Percentiles rank a stretch among this genome's conserved stretches.
Evolutionary conservation across 92 coral and sea anemone species (phyloP).

Genomic region (Epizoanthus illoricatus): DNA sequence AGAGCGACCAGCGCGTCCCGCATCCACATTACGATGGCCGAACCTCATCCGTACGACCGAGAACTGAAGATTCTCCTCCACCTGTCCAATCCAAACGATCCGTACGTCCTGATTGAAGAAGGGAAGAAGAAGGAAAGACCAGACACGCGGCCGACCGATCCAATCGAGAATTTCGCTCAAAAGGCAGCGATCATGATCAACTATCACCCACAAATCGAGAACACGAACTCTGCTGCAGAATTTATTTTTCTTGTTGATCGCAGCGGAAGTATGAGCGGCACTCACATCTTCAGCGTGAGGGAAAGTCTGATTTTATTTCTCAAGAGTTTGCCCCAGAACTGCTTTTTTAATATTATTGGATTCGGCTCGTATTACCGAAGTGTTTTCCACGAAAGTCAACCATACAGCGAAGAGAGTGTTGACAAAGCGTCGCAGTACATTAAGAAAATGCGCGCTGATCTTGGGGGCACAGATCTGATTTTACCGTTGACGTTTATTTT

Average conservation of each 20-base stretch:
- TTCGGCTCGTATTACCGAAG: constrained; percentile 92
- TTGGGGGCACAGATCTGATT: constrained; percentile 89
- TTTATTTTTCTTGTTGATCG: constrained; percentile 93
- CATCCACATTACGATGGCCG: constrained; percentile 89
- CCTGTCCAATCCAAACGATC: constrained; percentile 83
- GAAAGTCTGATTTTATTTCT: constrained; percentile 82
- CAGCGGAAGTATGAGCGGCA: constrained; percentile 98
- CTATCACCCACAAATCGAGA: constrained; percentile 72
- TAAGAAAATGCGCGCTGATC: constrained; percentile 89
- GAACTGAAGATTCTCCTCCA: constrained; percentile 85
- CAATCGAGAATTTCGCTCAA: constrained; percentile 66
- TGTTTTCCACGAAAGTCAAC: constrained; percentile 79
- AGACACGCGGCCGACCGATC: constrained; percentile 24
- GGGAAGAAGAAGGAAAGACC: constrained; percentile 60
- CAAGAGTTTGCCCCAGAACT: constrained; percentile 84
- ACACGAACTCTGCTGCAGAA: constrained; percentile 54
- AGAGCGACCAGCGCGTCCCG: constrained; percentile 86
- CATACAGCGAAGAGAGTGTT: constrained; percentile 64
- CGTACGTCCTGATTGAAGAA: constrained; percentile 88
- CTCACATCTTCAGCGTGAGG: constrained; percentile 89
- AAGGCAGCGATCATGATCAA: constrained; percentile 85
- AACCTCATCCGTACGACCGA: constrained; percentile 82
- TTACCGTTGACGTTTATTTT: constrained; percentile 83
- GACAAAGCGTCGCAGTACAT: constrained; percentile 77
- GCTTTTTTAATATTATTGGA: constrained; percentile 79